phyloP scores from a whole-genome alignment of 2,888 invertebrate species.

The Temnothorax unifasciatus region DNA sequence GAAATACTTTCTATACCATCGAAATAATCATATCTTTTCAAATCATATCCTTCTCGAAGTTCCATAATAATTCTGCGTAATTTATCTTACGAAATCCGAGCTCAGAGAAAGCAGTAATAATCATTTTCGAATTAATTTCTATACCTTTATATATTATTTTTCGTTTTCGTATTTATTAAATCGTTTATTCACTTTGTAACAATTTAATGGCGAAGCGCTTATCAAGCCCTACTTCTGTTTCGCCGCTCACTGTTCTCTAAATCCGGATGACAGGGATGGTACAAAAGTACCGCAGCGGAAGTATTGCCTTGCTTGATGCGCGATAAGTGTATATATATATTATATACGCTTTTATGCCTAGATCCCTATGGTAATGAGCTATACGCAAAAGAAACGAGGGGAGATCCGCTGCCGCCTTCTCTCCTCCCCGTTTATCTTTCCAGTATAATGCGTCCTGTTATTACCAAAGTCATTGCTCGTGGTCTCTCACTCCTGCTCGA shows the following conservation, averaged over 20 bases:
- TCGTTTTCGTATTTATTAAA: slow-evolving; percentile 20
- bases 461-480: slow-evolving; percentile 40
- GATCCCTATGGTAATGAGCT: slow-evolving; percentile 41
- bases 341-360: slow-evolving; percentile 29
- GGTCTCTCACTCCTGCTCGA: slow-evolving; percentile 14
- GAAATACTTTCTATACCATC: slow-evolving; percentile 36
- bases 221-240: slow-evolving; percentile 27
- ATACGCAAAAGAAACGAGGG: slow-evolving; percentile 36
- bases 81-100: neutral
- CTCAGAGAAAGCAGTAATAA: neutral
- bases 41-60: neutral
- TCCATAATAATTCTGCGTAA: neutral
- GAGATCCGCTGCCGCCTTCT: neutral
- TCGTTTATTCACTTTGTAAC: slow-evolving; percentile 11
- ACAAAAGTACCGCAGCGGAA: slow-evolving; percentile 25
- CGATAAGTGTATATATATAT: slow-evolving; percentile 32
- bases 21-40: neutral
- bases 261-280: slow-evolving; percentile 21
- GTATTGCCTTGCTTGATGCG: slow-evolving; percentile 28
- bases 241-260: slow-evolving; percentile 26
- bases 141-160: neutral
- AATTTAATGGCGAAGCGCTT: slow-evolving; percentile 21
- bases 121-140: neutral
- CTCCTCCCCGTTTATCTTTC: slow-evolving; percentile 41
- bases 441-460: slow-evolving; percentile 48